Conservation (phyloP, 2,888 invertebrate genomes). For the Dendrolimus pini region DNA sequence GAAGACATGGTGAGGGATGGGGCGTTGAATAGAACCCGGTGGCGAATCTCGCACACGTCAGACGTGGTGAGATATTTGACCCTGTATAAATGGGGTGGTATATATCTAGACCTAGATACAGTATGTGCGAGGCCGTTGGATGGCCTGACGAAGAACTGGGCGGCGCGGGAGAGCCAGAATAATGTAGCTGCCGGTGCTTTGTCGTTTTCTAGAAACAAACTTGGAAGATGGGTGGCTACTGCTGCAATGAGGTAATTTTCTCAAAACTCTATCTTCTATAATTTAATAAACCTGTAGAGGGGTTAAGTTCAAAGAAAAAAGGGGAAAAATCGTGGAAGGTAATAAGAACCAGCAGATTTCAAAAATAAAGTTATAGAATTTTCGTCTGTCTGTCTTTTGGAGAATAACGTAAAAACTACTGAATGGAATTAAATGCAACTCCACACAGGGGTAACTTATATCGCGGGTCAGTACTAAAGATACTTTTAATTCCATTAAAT, state of each 20-base stretch:
- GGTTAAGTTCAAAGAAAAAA: too few species aligned
- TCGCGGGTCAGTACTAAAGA: too few species aligned
- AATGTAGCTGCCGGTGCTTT: conserved; percentile 82
- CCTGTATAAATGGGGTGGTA: conserved; percentile 85
- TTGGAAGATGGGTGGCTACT: conserved; percentile 27
- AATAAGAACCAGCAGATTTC: too few species aligned
- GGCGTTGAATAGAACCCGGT: conserved; percentile 59
- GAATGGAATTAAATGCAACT: too few species aligned
- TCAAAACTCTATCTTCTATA: too few species aligned
- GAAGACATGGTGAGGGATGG: conserved; percentile 68
- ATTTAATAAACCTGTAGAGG: too few species aligned
- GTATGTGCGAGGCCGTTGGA: conserved; percentile 79
- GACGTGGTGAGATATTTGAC: conserved; percentile 81
- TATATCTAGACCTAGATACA: conserved; percentile 86
- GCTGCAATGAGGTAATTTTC: conserved; percentile 19
- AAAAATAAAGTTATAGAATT: too few species aligned
- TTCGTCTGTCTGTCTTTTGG: too few species aligned
- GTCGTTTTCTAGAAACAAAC: conserved; percentile 60
- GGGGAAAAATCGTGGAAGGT: too few species aligned
- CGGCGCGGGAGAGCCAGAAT: conserved; percentile 77
- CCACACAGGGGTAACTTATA: too few species aligned
- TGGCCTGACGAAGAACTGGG: conserved; percentile 74
- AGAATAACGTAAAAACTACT: too few species aligned
- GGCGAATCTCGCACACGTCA: conserved; percentile 79
- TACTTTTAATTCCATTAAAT: too few species aligned